These are phyloP conservation scores for Propithecus perrieri DNA, from an alignment of 2,797 vertebrate genomes.

Conservation along the genomic window DNA sequence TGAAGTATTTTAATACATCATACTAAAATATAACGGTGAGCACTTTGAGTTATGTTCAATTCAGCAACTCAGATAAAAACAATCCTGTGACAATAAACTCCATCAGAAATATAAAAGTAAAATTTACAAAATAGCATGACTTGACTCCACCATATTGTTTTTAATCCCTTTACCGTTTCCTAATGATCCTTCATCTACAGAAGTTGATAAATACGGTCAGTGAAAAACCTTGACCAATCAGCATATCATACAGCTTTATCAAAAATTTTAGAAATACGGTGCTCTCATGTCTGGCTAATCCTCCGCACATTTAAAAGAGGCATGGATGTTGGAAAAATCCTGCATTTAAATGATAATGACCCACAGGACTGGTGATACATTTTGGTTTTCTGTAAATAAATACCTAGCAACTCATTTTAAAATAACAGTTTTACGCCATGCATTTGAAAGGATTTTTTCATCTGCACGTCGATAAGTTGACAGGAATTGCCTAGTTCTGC, in stretches of 20 bases:
- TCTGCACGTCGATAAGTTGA: background rate
- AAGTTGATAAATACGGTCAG: background rate
- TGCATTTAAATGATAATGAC: background rate
- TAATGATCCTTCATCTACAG: background rate
- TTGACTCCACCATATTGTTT: background rate
- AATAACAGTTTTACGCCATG: background rate
- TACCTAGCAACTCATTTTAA: background rate
- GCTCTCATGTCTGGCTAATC: background rate
- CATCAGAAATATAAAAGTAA: background rate
- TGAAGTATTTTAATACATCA: background rate
- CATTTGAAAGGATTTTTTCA: conserved; percentile 1
- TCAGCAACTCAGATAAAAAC: background rate
- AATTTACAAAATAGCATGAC: background rate
- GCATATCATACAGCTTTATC: background rate
- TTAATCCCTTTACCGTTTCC: background rate
- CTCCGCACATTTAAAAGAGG: background rate
- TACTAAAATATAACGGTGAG: background rate
- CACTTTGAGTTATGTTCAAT: background rate
- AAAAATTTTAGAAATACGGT: background rate
- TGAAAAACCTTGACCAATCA: background rate
- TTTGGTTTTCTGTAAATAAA: conserved; percentile 24
- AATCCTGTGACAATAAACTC: background rate
- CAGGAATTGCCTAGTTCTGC: background rate
- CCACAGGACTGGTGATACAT: background rate
- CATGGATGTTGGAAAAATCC: background rate